Evolutionary conservation across 2,888 invertebrate species (phyloP).

Genomic region (Lamproptera curius): DNA sequence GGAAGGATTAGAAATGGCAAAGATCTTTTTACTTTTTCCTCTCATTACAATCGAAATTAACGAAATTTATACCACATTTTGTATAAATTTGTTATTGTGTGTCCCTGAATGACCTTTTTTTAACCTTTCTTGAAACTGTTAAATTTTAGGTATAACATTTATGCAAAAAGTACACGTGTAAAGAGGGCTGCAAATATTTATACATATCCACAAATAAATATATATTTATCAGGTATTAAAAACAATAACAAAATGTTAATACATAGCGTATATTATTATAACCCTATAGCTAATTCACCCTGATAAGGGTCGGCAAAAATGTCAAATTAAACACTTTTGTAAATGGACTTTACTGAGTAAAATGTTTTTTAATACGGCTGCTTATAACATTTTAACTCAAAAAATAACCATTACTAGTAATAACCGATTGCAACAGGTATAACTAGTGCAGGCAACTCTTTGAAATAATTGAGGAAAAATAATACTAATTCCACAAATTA

Average conservation of each 20-base stretch:
- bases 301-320: constrained; percentile 9
- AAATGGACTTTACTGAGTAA: background rate
- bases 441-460: too few species aligned
- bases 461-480: too few species aligned
- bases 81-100: background rate
- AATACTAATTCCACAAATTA: too few species aligned
- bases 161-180: constrained; percentile 6
- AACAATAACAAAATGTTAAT: constrained; percentile 17
- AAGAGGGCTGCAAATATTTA: constrained; percentile 4
- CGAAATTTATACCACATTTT: background rate
- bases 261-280: constrained; percentile 15
- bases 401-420: too few species aligned
- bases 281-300: constrained; percentile 17
- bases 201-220: constrained; percentile 16
- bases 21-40: background rate
- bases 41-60: background rate
- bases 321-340: constrained; percentile 17
- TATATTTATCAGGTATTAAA: too few species aligned
- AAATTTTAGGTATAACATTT: background rate
- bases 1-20: too few species aligned
- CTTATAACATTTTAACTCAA: too few species aligned
- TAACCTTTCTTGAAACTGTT: too few species aligned
- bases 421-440: too few species aligned
- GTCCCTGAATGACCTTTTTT: too few species aligned
- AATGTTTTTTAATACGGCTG: too few species aligned